Evolutionary conservation across 2,113 vertebrate genomes (phyloP).

Genomic region (Telmatochromis sp.): DNA sequence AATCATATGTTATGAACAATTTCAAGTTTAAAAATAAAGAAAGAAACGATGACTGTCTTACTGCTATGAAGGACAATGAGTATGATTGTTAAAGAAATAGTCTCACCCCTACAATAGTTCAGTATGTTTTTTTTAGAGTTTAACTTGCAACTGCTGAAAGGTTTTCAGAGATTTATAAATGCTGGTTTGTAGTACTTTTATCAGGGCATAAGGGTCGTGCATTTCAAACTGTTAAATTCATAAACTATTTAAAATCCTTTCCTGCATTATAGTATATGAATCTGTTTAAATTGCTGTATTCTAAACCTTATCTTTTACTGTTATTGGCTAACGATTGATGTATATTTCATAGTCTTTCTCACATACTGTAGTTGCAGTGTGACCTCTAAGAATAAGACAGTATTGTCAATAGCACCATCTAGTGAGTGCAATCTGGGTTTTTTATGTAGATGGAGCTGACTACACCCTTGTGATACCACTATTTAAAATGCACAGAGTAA

Average conservation of each 20-base stretch:
- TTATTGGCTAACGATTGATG: background rate
- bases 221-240: background rate
- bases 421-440: constrained; percentile 29
- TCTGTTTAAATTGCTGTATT: background rate
- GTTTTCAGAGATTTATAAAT: background rate
- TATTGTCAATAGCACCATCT: constrained; percentile 66
- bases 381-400: background rate
- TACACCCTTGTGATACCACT: background rate
- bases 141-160: background rate
- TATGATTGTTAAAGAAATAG: background rate
- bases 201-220: background rate
- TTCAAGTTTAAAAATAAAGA: background rate
- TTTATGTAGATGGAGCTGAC: background rate
- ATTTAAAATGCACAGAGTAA: background rate
- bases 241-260: background rate
- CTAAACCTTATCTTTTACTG: background rate
- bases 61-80: background rate
- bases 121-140: background rate
- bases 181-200: background rate
- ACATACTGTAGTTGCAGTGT: background rate
- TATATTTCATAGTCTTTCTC: background rate
- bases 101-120: background rate
- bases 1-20: background rate
- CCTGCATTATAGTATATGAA: background rate
- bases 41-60: background rate